Evolutionary conservation across 1,140 invertebrate species (phyloP), one percentile per base, ranked within the genome.

Genomic region (Drosophila willistoni): DNA sequence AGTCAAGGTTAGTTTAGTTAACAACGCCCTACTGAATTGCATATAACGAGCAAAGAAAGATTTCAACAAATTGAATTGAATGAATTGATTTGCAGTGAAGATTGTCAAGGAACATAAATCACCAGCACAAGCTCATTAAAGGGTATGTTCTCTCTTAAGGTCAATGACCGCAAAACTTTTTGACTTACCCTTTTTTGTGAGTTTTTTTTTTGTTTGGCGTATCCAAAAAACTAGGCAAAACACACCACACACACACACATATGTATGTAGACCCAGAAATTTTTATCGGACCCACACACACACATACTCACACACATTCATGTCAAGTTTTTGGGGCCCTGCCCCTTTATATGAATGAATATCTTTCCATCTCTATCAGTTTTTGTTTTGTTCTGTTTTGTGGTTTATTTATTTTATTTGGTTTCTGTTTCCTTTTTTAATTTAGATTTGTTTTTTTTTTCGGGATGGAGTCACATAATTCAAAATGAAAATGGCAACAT

Each of bases 281-380:
- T 83, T 80, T 89, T 89, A 87, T 89, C 83, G 64, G 68, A 65
- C 42, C 73, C 62, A 74, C 71, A 68, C 77, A 71, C 59, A 77
- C 33, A 71, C 64, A 69, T 61, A 41, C 25, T 13, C 51, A 19
- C 7, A 19, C 44, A 47, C 44, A 47, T 79, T 59, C 83, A 79
- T 78, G 83, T 89, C 83, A 83, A 68, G 64, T 55, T 63, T 64
- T 36, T 51, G 13, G 25, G 39, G 19, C 12, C n/a, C 44, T 29
- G 25, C 14, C 44, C 59, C 59, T 47, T 69, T 68, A 60, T 64
- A 59, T 67, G 61, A 63, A 25, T 63, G 14, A 61, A 42, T 69
- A 61, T 82, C 47, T 64, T 73, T 68, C 61, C 73, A 76, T 66
- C 66, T 75, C 33, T 22, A 68, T 74, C 63, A 62, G 70, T 51